Evolutionary conservation across 2,797 vertebrate species (phyloP).

Genomic region (Scyliorhinus canicula): DNA sequence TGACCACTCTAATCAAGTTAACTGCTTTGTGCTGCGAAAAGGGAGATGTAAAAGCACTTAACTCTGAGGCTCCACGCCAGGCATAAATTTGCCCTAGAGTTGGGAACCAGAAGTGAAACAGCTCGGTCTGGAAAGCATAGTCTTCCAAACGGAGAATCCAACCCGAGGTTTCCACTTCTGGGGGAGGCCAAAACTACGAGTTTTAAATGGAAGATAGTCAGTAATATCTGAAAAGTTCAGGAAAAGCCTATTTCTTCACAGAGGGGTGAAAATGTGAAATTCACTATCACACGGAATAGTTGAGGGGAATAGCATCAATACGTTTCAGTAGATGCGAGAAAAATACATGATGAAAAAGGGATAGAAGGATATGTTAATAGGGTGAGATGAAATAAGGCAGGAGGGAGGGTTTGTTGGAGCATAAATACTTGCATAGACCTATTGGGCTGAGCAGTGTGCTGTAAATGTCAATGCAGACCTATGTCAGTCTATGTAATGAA

Average conservation of each 20-base stretch:
- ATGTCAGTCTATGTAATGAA: neutral
- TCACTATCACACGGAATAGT: neutral
- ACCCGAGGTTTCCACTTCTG: too few species aligned
- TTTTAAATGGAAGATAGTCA: neutral
- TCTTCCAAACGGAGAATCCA: too few species aligned
- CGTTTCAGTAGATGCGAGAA: neutral
- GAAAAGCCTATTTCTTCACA: neutral
- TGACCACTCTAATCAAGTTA: too few species aligned
- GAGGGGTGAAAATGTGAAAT: neutral
- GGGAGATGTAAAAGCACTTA: too few species aligned
- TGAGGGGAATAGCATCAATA: neutral
- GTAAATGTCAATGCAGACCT: neutral
- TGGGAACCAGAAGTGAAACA: too few species aligned
- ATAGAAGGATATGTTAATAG: neutral
- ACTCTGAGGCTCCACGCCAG: too few species aligned
- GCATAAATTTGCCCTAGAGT: too few species aligned
- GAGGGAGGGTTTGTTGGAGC: neutral
- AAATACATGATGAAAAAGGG: too few species aligned
- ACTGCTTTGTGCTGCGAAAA: too few species aligned
- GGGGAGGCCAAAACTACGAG: too few species aligned
- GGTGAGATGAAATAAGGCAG: neutral
- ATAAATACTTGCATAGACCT: neutral
- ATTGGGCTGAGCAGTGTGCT: neutral
- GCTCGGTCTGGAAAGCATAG: too few species aligned
- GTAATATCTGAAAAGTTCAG: neutral